These are phyloP conservation scores for Galbula dea DNA, from an alignment of 2,113 vertebrate species.

Conservation along the genomic window DNA sequence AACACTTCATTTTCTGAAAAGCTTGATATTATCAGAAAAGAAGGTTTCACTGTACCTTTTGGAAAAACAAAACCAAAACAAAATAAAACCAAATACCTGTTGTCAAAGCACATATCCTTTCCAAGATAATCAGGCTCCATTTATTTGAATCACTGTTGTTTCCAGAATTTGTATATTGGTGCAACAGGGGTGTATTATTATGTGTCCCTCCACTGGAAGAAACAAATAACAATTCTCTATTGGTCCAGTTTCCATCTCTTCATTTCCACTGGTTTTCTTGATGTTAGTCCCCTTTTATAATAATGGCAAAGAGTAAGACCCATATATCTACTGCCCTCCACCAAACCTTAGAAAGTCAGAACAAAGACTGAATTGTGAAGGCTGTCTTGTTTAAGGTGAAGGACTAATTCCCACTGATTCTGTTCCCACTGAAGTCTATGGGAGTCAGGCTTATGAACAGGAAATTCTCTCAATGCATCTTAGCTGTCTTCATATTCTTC, in stretches of 20 bases:
- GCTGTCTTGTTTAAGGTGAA: neutral
- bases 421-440: neutral
- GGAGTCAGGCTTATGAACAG: neutral
- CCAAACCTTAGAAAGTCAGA: neutral
- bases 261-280: neutral
- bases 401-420: neutral
- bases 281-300: neutral
- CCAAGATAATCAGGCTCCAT: neutral
- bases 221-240: neutral
- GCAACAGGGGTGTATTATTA: neutral
- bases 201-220: neutral
- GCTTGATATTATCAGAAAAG: neutral
- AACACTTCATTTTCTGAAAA: neutral
- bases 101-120: neutral
- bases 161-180: neutral
- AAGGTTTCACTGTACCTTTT: neutral
- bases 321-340: fast-evolving
- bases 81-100: neutral
- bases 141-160: neutral
- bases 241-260: neutral
- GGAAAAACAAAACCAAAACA: neutral
- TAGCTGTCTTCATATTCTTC: neutral
- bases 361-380: neutral
- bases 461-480: neutral
- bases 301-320: neutral